phyloP scores from a whole-genome alignment of 2,888 invertebrate genomes.

The Yponomeuta plumbellus region DNA sequence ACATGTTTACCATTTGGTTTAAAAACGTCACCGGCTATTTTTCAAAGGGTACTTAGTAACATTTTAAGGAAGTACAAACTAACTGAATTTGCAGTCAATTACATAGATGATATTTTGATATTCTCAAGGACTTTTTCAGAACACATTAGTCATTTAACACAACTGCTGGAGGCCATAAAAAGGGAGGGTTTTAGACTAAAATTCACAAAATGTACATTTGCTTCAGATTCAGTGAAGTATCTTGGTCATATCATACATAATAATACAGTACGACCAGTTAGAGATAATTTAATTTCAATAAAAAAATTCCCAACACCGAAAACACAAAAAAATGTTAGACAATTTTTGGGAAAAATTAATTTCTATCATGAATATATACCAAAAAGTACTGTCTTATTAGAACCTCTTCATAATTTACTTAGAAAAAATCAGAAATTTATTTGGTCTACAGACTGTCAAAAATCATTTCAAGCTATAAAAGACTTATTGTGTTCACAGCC shows the following conservation, averaged over 20 bases:
- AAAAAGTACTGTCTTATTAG: constrained; percentile 12
- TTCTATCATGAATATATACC: constrained; percentile 15
- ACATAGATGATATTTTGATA: constrained; percentile 10
- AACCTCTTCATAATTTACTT: not conserved
- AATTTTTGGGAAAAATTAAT: too few relatives aligned
- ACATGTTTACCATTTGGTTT: constrained; percentile 32
- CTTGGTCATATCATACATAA: constrained; percentile 9
- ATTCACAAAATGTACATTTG: constrained; percentile 21
- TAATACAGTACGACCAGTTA: constrained; percentile 2
- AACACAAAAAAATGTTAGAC: constrained; percentile 5
- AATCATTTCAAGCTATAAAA: constrained; percentile 25
- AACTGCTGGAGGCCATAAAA: constrained; percentile 16
- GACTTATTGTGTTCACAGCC: constrained; percentile 24
- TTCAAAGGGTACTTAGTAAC: constrained; percentile 24
- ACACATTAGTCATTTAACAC: constrained; percentile 17
- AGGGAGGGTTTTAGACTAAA: constrained; percentile 20
- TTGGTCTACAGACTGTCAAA: constrained; percentile 20
- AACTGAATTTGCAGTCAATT: not conserved
- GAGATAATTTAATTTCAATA: not conserved
- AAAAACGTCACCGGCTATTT: constrained; percentile 28
- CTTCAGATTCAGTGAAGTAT: constrained; percentile 16
- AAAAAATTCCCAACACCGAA: constrained; percentile 9
- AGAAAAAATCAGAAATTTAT: not conserved
- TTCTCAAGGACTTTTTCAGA: constrained; percentile 14
- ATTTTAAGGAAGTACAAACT: constrained; percentile 18